Conservation (phyloP, 2,113 vertebrate genomes). For the Barbus barbus region DNA sequence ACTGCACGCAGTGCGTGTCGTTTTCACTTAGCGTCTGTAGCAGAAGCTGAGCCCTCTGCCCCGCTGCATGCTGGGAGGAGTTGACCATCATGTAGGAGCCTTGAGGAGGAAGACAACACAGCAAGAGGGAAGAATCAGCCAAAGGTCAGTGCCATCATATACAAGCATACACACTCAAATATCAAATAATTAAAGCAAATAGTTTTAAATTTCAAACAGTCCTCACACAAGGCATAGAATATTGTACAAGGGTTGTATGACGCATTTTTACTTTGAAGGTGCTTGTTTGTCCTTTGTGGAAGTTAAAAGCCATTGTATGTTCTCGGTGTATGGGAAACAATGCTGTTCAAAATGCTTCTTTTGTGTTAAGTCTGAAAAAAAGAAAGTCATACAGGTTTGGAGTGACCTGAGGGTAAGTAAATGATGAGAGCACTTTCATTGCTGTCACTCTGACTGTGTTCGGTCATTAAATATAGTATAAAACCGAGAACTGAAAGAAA, state of each 20-base stretch:
- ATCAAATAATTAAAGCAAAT: neutral
- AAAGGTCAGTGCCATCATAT: constrained; percentile 5
- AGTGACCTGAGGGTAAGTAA: neutral
- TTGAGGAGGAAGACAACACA: constrained; percentile 59
- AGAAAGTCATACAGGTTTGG: neutral
- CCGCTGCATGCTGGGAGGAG: constrained; percentile 86
- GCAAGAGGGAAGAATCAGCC: constrained; percentile 1
- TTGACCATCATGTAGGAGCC: constrained; percentile 97
- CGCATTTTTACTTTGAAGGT: neutral
- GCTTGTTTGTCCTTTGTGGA: neutral
- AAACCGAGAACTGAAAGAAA: neutral
- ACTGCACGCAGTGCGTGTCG: constrained; percentile 97
- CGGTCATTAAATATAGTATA: neutral
- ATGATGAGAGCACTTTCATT: neutral
- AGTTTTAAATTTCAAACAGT: neutral
- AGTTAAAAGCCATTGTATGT: neutral
- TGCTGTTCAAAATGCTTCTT: neutral
- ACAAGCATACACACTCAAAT: neutral
- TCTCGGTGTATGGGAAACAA: neutral
- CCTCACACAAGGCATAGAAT: neutral
- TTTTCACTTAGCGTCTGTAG: constrained; percentile 94
- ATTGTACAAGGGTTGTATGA: neutral
- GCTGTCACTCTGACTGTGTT: neutral
- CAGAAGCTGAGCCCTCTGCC: constrained; percentile 88
- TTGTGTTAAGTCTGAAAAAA: neutral